Evolutionary conservation across 37 sponge, comb jelly and placozoan species (phyloP).

Genomic region (Tethya wilhelma): DNA sequence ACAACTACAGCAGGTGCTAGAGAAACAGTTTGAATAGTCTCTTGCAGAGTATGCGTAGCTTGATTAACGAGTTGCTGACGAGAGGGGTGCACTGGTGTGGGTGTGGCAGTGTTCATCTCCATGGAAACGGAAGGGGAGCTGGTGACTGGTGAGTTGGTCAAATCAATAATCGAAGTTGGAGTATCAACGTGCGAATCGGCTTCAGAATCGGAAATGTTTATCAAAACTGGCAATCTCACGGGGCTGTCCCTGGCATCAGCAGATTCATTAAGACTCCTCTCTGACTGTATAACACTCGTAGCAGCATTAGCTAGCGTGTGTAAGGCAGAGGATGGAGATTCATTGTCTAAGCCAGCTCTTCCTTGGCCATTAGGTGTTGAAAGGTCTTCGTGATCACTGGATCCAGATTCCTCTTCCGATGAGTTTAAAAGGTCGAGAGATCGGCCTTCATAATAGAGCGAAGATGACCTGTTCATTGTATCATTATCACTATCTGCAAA

Average conservation of each 20-base stretch:
- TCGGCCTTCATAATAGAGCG: too few relatives aligned
- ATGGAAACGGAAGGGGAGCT: too few relatives aligned
- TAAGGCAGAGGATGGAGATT: background rate
- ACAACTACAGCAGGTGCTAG: too few relatives aligned
- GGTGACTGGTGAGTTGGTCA: background rate
- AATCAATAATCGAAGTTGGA: slow-evolving; percentile 23
- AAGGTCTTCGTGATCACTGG: background rate
- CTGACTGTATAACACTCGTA: slow-evolving; percentile 1
- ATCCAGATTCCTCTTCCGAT: background rate
- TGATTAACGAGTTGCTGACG: too few relatives aligned
- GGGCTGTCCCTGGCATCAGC: background rate
- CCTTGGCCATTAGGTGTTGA: background rate
- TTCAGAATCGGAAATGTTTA: slow-evolving; percentile 33
- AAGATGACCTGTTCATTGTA: too few relatives aligned
- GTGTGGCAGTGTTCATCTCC: background rate
- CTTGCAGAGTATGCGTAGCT: too few relatives aligned
- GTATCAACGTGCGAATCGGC: background rate
- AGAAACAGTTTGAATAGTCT: too few relatives aligned
- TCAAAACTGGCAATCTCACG: slow-evolving; percentile 22
- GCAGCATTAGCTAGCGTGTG: slow-evolving; percentile 46
- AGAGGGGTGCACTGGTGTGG: slow-evolving; percentile 1
- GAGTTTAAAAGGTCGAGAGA: too few relatives aligned
- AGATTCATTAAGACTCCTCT: background rate
- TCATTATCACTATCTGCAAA: too few relatives aligned
- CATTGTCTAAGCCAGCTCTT: too few relatives aligned